These are phyloP conservation scores for Calyptommatus sinebrachiatus DNA, from an alignment of 2,113 vertebrate genomes.

Conservation along the genomic window DNA sequence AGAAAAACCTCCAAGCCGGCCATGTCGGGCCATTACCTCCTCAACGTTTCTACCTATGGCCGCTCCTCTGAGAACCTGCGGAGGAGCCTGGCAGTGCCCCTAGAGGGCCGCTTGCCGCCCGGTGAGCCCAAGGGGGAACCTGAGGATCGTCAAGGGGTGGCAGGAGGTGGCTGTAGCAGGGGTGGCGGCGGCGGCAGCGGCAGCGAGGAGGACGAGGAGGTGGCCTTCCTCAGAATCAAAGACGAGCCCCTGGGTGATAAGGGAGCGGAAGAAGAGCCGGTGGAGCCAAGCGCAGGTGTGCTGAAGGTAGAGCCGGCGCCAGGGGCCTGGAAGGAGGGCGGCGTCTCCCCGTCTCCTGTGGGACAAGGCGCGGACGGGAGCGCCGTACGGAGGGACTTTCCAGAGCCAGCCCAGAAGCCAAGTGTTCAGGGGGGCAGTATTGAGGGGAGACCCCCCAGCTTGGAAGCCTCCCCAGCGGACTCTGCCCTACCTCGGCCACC, in stretches of 20 bases:
- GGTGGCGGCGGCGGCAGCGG: conserved; percentile 41
- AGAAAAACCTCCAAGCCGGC: conserved; percentile 87
- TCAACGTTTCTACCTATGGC: conserved; percentile 95
- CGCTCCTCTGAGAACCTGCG: conserved; percentile 84
- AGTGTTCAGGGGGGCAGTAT: conserved; percentile 71
- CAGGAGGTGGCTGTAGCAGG: conserved; percentile 24
- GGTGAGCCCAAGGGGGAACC: conserved; percentile 69
- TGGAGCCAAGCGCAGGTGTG: accelerated
- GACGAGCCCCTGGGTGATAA: conserved; percentile 60
- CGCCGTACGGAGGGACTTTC: conserved; percentile 76
- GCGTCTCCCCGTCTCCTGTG: conserved; percentile 23
- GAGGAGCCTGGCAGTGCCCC: conserved; percentile 68
- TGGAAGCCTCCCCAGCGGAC: conserved; percentile 64
- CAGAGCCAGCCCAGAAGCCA: conserved; percentile 75
- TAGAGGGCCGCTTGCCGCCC: conserved; percentile 54
- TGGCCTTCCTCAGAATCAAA: conserved; percentile 40
- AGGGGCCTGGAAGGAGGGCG: conserved; percentile 54
- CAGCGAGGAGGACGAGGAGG: conserved; percentile 52
- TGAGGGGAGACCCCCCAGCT: conserved; percentile 65
- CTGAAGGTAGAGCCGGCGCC: conserved; percentile 65
- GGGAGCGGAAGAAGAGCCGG: conserved; percentile 10
- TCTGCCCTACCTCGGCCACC: conserved; percentile 68
- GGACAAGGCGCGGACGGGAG: conserved; percentile 48
- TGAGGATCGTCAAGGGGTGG: conserved; percentile 40
- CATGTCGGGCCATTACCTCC: conserved; percentile 95